A percentile compares a stretch with the other conserved stretches of the same genome.
Conservation (phyloP, 2,797 vertebrate genomes). For the Vireo griseus region DNA sequence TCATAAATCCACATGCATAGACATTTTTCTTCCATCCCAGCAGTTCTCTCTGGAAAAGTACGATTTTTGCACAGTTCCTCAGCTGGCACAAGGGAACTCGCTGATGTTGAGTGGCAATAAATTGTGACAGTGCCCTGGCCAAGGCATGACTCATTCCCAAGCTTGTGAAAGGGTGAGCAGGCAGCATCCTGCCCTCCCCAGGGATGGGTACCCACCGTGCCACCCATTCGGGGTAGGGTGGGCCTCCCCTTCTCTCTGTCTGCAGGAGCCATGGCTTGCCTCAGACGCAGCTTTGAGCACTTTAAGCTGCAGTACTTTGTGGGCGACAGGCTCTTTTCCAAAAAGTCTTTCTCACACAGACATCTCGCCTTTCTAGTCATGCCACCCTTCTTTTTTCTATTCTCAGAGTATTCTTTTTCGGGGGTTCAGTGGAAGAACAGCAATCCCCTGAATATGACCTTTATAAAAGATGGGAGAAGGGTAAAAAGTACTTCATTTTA, state of each 20-base stretch:
- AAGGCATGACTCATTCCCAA: background rate
- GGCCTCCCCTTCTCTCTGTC: background rate
- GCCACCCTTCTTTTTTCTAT: conserved; percentile 27
- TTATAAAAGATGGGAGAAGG: background rate
- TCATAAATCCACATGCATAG: background rate
- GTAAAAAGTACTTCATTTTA: background rate
- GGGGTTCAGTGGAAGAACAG: background rate
- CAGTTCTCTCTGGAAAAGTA: background rate
- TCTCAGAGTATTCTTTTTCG: background rate
- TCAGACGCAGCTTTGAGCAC: background rate
- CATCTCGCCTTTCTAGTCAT: conserved; percentile 1
- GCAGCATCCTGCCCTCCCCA: fast-evolving
- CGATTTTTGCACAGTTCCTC: background rate
- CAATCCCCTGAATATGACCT: background rate
- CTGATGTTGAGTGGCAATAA: background rate
- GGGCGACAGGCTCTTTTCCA: conserved; percentile 15
- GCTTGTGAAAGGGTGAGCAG: background rate
- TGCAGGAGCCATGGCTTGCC: background rate
- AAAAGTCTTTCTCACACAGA: conserved; percentile 3
- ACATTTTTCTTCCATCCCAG: background rate
- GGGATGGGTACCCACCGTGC: fast-evolving
- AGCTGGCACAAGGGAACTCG: background rate
- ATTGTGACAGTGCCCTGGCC: background rate
- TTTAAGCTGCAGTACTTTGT: conserved; percentile 12
- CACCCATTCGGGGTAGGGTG: fast-evolving